Percentiles rank a stretch among this genome's conserved stretches.
Evolutionary conservation across 1,140 invertebrate genomes (phyloP).

Genomic region (Bombus waltoni): DNA sequence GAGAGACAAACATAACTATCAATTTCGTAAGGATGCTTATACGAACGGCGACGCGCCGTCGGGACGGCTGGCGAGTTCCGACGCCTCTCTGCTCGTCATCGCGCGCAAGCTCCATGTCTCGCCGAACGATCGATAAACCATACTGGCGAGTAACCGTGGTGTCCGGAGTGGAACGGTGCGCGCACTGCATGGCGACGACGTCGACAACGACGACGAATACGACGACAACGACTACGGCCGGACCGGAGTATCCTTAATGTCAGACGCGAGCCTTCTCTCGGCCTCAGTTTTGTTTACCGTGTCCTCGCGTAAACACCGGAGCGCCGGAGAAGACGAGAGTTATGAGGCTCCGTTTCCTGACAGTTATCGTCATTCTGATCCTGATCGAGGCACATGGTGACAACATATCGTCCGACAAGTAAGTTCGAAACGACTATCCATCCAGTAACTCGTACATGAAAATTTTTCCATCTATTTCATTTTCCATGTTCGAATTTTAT

Average conservation of each 20-base stretch:
- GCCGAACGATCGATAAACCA: constrained; percentile 52
- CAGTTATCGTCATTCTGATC: constrained; percentile 72
- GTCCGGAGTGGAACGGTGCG: constrained; percentile 28
- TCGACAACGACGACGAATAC: constrained; percentile 36
- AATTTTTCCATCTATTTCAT: not conserved
- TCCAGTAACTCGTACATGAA: not conserved
- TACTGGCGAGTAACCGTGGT: not conserved
- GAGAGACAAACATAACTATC: constrained; percentile 47
- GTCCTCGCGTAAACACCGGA: constrained; percentile 58
- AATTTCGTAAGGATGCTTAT: constrained; percentile 30
- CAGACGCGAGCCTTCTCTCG: constrained; percentile 52
- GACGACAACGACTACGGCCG: constrained; percentile 25
- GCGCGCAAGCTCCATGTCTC: constrained; percentile 66
- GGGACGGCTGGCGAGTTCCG: not conserved
- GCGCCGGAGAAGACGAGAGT: constrained; percentile 40
- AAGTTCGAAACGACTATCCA: constrained; percentile 28
- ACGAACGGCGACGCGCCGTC: not conserved
- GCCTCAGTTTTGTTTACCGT: constrained; percentile 63
- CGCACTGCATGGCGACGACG: constrained; percentile 48
- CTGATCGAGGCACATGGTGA: constrained; percentile 72
- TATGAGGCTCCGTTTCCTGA: constrained; percentile 72
- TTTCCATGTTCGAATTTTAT: not conserved
- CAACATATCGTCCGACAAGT: constrained; percentile 76
- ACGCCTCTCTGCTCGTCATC: not conserved
- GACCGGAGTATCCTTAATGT: constrained; percentile 57